Base-by-base conservation (phyloP, 1,140 invertebrate species). In the Drosophila tsacasi region DNA sequence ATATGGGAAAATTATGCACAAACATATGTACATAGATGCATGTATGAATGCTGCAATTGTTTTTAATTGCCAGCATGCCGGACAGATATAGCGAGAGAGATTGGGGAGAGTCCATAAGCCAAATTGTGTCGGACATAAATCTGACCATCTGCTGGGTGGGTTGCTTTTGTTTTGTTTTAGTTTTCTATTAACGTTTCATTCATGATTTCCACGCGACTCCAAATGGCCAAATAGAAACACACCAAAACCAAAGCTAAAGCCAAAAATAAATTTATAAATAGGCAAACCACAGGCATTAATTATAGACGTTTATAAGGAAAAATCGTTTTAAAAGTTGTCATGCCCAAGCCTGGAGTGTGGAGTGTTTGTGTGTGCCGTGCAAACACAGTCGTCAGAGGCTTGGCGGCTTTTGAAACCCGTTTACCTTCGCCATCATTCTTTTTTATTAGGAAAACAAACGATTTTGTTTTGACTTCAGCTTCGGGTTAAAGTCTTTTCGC, bases 241-340 rank as follows among this genome's bases (percentile, higher is more conserved):
- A 71, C 40, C 21, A 32, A 69, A 63, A 40, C 25, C 9, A 12
- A 32, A n/a, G n/a, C n/a, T n/a, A 40, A 54, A 69, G 10, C 49
- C 49, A 67, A 72, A 44, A 50, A 57, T 25, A 58, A 62, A 76
- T 67, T 77, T 67, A 76, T 72, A 76, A 69, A 81, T 64, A 54
- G 47, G 65, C 62, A 63, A 12, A n/a, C n/a, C 62, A 42, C 50
- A 30, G n/a, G 72, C 81, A 84, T 84, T 84, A 84, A 84, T 84
- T 84, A 84, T 84, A 35, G 69, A 40, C 75, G 77, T 85, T 85
- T 85, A 85, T 81, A 75, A 79, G 82, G 75, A 85, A 79, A 81
- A 85, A 84, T 85, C 65, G 55, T 78, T 85, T 85, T 67, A 85
- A 81, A 81, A 85, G 82, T 81, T 79, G 78, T 85, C 81, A 84